phyloP scores from a whole-genome alignment of 2,888 invertebrate species.

The Meghimatium bilineatum region DNA sequence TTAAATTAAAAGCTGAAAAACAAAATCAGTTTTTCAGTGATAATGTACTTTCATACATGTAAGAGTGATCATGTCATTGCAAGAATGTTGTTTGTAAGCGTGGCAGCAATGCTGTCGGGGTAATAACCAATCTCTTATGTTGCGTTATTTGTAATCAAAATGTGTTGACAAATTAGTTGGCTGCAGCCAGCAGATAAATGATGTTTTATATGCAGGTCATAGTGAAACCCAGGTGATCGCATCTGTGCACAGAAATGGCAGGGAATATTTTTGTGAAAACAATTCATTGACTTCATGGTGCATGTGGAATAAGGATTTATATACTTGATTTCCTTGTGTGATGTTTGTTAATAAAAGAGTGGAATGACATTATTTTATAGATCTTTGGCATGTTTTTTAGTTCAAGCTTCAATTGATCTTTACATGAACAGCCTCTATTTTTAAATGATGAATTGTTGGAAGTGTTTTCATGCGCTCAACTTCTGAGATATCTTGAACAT shows the following conservation, averaged over 20 bases:
- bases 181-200: neutral
- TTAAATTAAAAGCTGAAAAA: neutral
- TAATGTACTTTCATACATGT: slow-evolving; percentile 14
- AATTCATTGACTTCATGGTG: neutral
- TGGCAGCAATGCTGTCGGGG: too few species aligned
- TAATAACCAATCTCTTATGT: neutral
- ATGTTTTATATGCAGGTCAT: slow-evolving; percentile 8
- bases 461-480: too few species aligned
- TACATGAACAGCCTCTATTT: too few species aligned
- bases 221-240: neutral
- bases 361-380: neutral
- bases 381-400: neutral
- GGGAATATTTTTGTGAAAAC: neutral
- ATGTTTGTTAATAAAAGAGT: too few species aligned
- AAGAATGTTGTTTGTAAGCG: neutral
- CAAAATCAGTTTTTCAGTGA: neutral
- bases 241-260: slow-evolving; percentile 3
- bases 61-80: neutral
- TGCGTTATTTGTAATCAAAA: neutral
- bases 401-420: neutral
- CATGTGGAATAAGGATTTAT: neutral
- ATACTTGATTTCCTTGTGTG: neutral
- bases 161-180: neutral
- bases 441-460: too few species aligned
- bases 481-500: too few species aligned